Evolutionary conservation across 2,797 vertebrate genomes (phyloP).

Genomic region (Pseudochirops cupreus): DNA sequence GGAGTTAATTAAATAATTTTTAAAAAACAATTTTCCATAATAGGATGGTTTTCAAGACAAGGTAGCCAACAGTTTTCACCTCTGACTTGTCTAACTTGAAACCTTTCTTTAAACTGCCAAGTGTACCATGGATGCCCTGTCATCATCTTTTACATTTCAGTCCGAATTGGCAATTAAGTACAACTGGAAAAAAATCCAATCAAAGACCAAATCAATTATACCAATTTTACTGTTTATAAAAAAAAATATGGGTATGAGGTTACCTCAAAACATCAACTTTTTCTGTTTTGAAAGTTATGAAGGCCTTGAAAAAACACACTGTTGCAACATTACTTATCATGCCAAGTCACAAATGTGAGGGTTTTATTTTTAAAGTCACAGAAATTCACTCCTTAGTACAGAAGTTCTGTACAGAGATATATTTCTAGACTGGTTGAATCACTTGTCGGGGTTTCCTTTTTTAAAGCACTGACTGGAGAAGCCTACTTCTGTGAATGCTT

Average conservation of each 20-base stretch:
- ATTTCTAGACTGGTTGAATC: background rate
- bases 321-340: background rate
- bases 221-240: constrained; percentile 50
- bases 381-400: background rate
- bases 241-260: background rate
- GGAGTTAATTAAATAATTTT: constrained; percentile 9
- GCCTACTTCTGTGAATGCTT: background rate
- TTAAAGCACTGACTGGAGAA: background rate
- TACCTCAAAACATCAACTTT: background rate
- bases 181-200: constrained; percentile 68
- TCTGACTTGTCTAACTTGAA: constrained; percentile 5
- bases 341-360: background rate
- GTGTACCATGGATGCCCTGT: constrained; percentile 6
- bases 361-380: background rate
- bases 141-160: constrained; percentile 6
- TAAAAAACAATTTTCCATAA: background rate
- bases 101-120: constrained; percentile 22
- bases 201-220: constrained; percentile 42
- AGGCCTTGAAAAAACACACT: background rate
- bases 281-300: background rate
- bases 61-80: constrained; percentile 26
- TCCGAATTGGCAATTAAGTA: constrained; percentile 78
- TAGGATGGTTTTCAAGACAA: constrained; percentile 2
- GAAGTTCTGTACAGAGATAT: background rate
- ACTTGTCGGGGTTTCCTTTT: background rate